phyloP scores from a whole-genome alignment of 1,140 invertebrate species.

The Micrasema longulum region DNA sequence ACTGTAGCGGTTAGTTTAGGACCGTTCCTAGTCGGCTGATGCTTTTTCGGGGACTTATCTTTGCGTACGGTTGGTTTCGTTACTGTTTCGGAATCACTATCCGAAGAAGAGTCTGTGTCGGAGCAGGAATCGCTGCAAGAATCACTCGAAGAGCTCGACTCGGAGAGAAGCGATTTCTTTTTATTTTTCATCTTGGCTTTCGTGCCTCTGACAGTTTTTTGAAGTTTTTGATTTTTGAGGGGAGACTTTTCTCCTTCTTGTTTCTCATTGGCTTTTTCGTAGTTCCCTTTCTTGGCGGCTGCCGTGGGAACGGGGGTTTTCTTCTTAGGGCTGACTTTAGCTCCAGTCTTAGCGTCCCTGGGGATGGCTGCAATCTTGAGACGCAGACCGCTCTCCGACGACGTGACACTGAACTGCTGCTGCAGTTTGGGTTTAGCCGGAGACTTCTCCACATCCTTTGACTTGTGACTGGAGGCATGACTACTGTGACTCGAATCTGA shows the following conservation, averaged over 20 bases:
- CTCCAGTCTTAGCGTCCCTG: slow-evolving; percentile 28
- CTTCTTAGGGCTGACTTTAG: slow-evolving; percentile 38
- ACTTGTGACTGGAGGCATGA: slow-evolving; percentile 31
- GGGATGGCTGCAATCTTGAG: slow-evolving; percentile 54
- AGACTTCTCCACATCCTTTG: slow-evolving; percentile 22
- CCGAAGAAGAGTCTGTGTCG: slow-evolving; percentile 28
- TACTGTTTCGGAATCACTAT: slow-evolving; percentile 26
- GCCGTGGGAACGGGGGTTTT: slow-evolving; percentile 49
- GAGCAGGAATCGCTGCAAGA: slow-evolving; percentile 48
- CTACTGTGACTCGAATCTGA: slow-evolving; percentile 48
- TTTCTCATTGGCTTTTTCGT: slow-evolving; percentile 41
- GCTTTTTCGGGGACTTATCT: slow-evolving; percentile 27
- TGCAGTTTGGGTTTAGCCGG: slow-evolving; percentile 41
- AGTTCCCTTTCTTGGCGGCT: slow-evolving; percentile 48
- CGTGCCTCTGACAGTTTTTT: slow-evolving; percentile 14
- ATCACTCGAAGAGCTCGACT: slow-evolving; percentile 45
- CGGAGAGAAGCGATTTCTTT: slow-evolving; percentile 41
- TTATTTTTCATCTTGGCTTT: slow-evolving; percentile 49
- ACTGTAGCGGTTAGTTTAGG: slow-evolving; percentile 52
- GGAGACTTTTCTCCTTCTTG: slow-evolving; percentile 37
- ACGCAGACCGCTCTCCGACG: slow-evolving; percentile 49
- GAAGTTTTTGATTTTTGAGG: slow-evolving; percentile 18
- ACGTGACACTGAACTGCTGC: slow-evolving; percentile 53
- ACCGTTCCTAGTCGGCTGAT: slow-evolving; percentile 53
- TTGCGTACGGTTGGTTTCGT: slow-evolving; percentile 10